phyloP scores from a whole-genome alignment of 2,113 vertebrate genomes.

The Toxostoma redivivum region DNA sequence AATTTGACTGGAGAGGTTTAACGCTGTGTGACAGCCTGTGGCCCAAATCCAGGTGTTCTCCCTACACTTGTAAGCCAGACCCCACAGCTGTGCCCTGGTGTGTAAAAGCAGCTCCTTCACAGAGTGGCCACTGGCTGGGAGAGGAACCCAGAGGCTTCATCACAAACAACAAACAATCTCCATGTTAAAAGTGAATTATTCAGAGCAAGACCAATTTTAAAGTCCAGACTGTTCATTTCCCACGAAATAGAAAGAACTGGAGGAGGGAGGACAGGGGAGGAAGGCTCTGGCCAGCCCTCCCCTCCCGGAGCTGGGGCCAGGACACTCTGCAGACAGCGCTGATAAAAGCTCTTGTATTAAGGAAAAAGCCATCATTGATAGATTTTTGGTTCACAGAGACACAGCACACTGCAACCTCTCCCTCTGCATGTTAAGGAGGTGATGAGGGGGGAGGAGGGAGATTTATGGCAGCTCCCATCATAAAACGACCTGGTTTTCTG shows the following conservation, averaged over 20 bases:
- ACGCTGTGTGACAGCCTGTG: background rate
- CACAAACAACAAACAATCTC: background rate
- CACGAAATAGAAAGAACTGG: background rate
- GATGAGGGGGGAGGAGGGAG: background rate
- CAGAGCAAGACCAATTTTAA: background rate
- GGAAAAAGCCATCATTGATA: constrained; percentile 42
- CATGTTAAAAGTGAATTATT: background rate
- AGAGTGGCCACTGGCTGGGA: background rate
- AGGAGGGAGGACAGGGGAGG: background rate
- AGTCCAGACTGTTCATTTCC: background rate
- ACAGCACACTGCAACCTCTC: constrained; percentile 34
- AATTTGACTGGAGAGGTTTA: background rate
- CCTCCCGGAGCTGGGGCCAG: background rate
- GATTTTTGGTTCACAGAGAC: constrained; percentile 32
- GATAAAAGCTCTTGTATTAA: constrained; percentile 45
- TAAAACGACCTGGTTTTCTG: constrained; percentile 20
- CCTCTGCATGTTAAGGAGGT: constrained; percentile 51
- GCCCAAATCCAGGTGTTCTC: background rate
- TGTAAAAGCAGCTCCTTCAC: background rate
- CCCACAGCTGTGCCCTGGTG: background rate
- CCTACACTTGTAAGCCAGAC: background rate
- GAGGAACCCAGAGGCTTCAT: background rate
- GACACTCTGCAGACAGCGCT: background rate
- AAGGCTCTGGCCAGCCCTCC: background rate
- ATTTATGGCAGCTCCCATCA: constrained; percentile 34